Conservation (phyloP, 2,797 vertebrate species). For the Lagorchestes hirsutus region DNA sequence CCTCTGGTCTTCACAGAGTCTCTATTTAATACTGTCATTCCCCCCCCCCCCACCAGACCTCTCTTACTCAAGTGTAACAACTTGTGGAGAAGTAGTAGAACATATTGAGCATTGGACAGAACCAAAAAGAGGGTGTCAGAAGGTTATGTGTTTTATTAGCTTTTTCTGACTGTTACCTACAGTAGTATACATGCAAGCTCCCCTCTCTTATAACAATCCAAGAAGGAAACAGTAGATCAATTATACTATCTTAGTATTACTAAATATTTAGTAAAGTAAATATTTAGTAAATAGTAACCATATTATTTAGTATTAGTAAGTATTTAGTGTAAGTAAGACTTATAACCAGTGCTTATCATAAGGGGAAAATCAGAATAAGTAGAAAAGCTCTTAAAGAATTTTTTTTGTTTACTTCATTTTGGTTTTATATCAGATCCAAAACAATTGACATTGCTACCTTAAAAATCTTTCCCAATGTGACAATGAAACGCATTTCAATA, state of each 20-base stretch:
- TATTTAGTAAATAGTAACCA: neutral
- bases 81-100: neutral
- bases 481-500: neutral
- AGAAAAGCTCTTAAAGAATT: neutral
- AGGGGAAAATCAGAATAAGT: neutral
- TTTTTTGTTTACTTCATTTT: neutral
- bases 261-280: neutral
- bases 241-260: neutral
- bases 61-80: neutral
- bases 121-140: neutral
- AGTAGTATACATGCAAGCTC: neutral
- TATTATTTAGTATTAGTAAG: neutral
- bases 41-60: rapidly evolving
- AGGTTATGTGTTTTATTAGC: neutral
- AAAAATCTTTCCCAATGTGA: neutral
- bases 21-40: neutral
- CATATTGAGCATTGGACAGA: neutral
- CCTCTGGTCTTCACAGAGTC: neutral
- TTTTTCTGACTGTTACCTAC: neutral
- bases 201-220: neutral
- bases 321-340: neutral
- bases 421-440: neutral
- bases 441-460: neutral
- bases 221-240: neutral
- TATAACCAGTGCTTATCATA: neutral